Conservation (phyloP, 2,888 invertebrate genomes). For the Drosophila anceps region DNA sequence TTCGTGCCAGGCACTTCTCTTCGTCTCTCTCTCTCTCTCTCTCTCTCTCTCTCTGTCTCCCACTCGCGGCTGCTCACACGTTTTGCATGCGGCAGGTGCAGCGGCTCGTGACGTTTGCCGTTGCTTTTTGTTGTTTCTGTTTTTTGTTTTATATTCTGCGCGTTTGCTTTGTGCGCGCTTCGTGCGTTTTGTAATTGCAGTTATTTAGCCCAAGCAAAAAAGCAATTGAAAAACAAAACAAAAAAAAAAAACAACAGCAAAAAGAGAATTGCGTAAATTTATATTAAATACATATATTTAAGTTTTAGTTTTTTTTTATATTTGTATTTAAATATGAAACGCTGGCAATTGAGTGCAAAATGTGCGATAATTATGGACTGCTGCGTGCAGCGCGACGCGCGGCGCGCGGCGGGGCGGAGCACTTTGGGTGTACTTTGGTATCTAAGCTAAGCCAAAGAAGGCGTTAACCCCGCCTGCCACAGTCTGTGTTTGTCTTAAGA, state of each 20-base stretch:
- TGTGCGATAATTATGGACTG: conserved; percentile 59
- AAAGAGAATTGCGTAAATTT: conserved; percentile 72
- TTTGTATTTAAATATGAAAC: conserved; percentile 59
- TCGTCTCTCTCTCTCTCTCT: too few relatives aligned
- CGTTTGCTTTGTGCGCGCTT: conserved; percentile 46
- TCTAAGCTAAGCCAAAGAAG: conserved; percentile 24
- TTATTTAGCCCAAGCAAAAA: conserved; percentile 67
- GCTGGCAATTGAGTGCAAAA: conserved; percentile 72
- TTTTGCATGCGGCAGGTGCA: conserved; percentile 75
- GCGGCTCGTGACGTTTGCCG: conserved; percentile 65
- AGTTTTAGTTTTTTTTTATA: conserved; percentile 31
- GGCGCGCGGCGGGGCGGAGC: background rate
- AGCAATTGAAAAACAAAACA: conserved; percentile 34
- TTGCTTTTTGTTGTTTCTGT: conserved; percentile 18
- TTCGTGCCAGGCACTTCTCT: conserved; percentile 77
- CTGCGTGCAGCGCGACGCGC: background rate
- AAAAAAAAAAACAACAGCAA: conserved; percentile 24
- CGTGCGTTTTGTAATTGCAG: conserved; percentile 76
- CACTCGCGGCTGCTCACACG: conserved; percentile 38
- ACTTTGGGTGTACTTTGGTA: background rate
- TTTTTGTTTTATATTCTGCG: conserved; percentile 13
- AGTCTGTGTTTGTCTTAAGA: background rate
- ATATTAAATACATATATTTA: conserved; percentile 59
- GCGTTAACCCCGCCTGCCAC: conserved; percentile 33
- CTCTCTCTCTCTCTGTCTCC: conserved; percentile 10